A percentile compares a stretch with the other conserved stretches of the same genome.
These are phyloP conservation scores for Hybognathus amarus DNA, from an alignment of 2,797 vertebrate species.

Conservation along the genomic window DNA sequence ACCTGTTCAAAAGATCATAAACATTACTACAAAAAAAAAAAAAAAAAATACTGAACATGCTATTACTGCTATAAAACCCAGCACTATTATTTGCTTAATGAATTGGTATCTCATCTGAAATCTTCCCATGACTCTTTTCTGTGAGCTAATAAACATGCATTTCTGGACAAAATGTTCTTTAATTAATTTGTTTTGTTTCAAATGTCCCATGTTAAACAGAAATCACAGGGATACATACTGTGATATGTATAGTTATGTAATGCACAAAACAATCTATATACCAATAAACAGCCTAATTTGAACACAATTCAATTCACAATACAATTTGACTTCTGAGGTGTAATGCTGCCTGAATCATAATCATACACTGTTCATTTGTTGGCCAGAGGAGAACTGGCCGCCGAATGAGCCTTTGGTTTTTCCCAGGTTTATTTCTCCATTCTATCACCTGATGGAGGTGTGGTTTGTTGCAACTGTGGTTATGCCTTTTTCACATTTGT, in stretches of 20 bases:
- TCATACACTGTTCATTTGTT: no score
- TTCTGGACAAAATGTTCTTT: not conserved
- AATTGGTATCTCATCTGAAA: not conserved
- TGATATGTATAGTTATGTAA: not conserved
- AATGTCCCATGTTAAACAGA: not conserved
- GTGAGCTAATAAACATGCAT: not conserved
- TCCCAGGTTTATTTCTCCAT: no score
- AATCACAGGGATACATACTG: not conserved
- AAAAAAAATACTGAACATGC: not conserved
- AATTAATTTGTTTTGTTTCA: not conserved
- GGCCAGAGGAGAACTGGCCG: no score
- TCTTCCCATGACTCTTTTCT: not conserved
- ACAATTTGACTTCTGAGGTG: no score
- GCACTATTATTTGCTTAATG: not conserved
- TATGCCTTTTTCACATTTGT: no score
- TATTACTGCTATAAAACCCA: not conserved
- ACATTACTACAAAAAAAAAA: not conserved
- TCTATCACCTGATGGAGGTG: no score
- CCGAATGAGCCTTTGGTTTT: no score
- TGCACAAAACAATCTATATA: not conserved
- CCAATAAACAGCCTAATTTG: not conserved
- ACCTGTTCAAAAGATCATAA: conserved; percentile 75
- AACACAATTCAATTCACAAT: no score
- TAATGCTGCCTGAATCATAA: no score
- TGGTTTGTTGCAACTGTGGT: no score